Evolutionary conservation across 2,888 invertebrate genomes (phyloP).

Genomic region (Ophion ellenae): DNA sequence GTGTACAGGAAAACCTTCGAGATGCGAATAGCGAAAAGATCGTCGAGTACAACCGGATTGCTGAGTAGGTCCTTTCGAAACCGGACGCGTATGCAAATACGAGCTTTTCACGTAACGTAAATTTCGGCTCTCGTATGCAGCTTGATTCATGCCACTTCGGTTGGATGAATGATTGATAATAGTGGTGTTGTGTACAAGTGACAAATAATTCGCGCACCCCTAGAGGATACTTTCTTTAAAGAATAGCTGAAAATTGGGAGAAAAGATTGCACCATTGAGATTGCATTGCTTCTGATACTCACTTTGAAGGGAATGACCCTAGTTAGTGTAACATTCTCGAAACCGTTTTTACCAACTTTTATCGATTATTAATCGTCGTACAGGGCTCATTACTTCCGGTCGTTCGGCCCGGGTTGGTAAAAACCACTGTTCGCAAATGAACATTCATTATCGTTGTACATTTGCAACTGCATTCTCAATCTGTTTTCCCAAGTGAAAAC

Average conservation of each 20-base stretch:
- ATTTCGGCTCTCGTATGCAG: constrained; percentile 1
- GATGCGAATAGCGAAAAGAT: neutral
- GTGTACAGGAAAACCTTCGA: neutral
- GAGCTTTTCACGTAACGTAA: constrained; percentile 32
- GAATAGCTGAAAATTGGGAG: constrained; percentile 27
- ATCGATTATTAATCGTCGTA: too few relatives aligned
- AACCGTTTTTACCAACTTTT: neutral
- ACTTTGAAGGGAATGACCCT: neutral
- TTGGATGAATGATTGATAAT: constrained; percentile 33
- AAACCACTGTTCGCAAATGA: neutral
- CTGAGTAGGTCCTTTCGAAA: neutral
- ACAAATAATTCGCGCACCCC: constrained; percentile 26
- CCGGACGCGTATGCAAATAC: neutral
- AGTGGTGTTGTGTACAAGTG: constrained; percentile 31
- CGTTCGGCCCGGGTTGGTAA: neutral
- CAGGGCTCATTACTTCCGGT: neutral
- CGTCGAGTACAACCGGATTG: neutral
- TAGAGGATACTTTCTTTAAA: constrained; percentile 15
- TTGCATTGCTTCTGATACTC: neutral
- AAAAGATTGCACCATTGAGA: constrained; percentile 29
- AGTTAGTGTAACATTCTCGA: neutral
- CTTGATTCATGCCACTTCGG: constrained; percentile 37
- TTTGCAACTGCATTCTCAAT: neutral
- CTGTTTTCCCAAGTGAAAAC: constrained; percentile 40
- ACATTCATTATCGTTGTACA: too few relatives aligned